Evolutionary conservation across 2,888 invertebrate genomes (phyloP).

Genomic region (Syrista parreyssii): DNA sequence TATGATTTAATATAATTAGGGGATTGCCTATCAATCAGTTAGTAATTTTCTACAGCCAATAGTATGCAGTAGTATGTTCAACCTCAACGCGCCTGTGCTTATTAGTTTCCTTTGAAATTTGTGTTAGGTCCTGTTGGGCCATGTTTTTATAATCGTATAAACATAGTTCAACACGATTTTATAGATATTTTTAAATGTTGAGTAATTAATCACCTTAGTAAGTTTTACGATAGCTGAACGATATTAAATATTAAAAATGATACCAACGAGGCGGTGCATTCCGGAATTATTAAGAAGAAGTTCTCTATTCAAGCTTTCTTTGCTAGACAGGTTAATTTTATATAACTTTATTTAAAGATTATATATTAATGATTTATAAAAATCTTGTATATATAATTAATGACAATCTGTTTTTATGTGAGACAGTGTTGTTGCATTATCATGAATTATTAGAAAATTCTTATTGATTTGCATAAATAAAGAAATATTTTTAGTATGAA

Average conservation of each 20-base stretch:
- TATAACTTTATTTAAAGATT: background rate
- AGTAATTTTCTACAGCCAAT: too few relatives aligned
- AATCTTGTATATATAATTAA: slow-evolving; percentile 11
- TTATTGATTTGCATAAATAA: background rate
- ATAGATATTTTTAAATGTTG: background rate
- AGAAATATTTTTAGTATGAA: background rate
- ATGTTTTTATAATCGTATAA: background rate
- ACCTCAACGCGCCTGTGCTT: too few relatives aligned
- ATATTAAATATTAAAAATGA: slow-evolving; percentile 33
- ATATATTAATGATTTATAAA: background rate
- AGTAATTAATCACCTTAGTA: background rate
- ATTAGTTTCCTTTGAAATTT: too few relatives aligned
- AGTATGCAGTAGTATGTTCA: too few relatives aligned
- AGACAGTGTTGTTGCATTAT: slow-evolving; percentile 10
- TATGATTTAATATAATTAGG: too few relatives aligned
- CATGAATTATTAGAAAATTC: slow-evolving; percentile 10
- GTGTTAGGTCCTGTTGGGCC: too few relatives aligned
- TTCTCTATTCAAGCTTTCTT: slow-evolving; percentile 29
- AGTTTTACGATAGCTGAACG: background rate
- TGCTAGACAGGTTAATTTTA: slow-evolving; percentile 38
- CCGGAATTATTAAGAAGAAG: slow-evolving; percentile 39
- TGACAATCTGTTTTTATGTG: background rate
- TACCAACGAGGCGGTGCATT: slow-evolving; percentile 38
- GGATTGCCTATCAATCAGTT: too few relatives aligned
- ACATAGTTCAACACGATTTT: background rate